Conservation (phyloP, 2,888 invertebrate species). For the Nemapogon koenigi region DNA sequence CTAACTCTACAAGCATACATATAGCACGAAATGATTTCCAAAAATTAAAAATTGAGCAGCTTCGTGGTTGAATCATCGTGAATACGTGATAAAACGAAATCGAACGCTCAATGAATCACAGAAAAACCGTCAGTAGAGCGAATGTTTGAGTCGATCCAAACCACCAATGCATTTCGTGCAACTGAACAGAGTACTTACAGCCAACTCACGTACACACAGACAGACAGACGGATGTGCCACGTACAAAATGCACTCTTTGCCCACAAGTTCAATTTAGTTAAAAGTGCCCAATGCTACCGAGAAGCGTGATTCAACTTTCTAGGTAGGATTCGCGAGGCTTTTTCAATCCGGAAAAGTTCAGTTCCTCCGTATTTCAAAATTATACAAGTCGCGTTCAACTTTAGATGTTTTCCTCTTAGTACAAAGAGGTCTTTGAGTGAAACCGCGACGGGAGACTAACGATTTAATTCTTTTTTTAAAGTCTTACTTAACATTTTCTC, state of each 20-base stretch:
- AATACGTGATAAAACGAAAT: neutral
- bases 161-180: conserved; percentile 8
- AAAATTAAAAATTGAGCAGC: neutral
- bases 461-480: too few relatives aligned
- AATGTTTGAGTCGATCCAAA: neutral
- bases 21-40: neutral
- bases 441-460: too few relatives aligned
- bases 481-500: too few relatives aligned
- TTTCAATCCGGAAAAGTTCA: conserved; percentile 5
- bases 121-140: conserved; percentile 3
- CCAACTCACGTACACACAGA: conserved; percentile 48
- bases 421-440: too few relatives aligned
- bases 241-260: conserved; percentile 45
- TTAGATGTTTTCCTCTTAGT: too few relatives aligned
- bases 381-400: too few relatives aligned
- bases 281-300: conserved; percentile 45
- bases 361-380: too few relatives aligned
- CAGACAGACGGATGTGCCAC: conserved; percentile 41
- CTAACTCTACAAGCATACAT: too few relatives aligned
- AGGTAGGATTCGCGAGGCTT: conserved; percentile 1
- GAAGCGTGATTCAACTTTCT: conserved; percentile 37
- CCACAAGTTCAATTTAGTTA: conserved; percentile 58
- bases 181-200: conserved; percentile 21
- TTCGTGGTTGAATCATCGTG: too few relatives aligned
- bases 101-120: neutral